Base-by-base conservation (phyloP, 1,140 invertebrate species). In the Holcopasites calliopsidis region DNA sequence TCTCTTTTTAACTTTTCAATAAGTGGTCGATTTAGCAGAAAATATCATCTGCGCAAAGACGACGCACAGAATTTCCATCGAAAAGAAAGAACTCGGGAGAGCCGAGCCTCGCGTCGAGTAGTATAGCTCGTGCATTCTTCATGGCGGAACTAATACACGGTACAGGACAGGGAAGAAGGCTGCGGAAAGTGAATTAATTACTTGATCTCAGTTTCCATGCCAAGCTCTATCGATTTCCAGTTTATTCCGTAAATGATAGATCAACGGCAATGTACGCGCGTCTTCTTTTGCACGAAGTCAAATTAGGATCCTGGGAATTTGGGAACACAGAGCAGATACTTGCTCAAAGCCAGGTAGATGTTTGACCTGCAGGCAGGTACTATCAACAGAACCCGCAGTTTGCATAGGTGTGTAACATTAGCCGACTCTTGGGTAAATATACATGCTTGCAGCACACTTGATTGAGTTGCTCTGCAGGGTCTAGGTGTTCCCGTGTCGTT, bases 351-450 rank as follows among this genome's bases (percentile, higher is more conserved):
- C 54, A 73, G 61, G 61, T 77, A 61, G 83, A 86, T 86, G 77
- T 86, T 88, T 86, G 85, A 87, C 73, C 79, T 82, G 69, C 58
- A 74, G 77, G 76, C 76, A 83, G 73, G 77, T 71, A 82, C 77
- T 83, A 85, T 74, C 76, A 75, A 82, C 80, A 77, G 73, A 73
- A 64, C 69, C 55, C 70, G 57, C 52, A 72, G 77, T 83, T 82
- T 86, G 78, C 80, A 83, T 79, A 75, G 85, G 72, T 86, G 71
- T 74, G 77, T 71, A 85, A 86, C 86, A 85, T 85, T 82, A 87
- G 83, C 77, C 73, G 68, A 74, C 57, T 78, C 82, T n/a, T 82
- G 78, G 61, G 87, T 85, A 85, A 88, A 88, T 81, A 86, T 85
- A 85, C 83, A 86, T 80, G 66, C 70, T 87, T 77, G 83, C 84